Evolutionary conservation across 2,113 vertebrate species (phyloP), one percentile per base, ranked within the genome.

Genomic region (Caloenas nicobarica): DNA sequence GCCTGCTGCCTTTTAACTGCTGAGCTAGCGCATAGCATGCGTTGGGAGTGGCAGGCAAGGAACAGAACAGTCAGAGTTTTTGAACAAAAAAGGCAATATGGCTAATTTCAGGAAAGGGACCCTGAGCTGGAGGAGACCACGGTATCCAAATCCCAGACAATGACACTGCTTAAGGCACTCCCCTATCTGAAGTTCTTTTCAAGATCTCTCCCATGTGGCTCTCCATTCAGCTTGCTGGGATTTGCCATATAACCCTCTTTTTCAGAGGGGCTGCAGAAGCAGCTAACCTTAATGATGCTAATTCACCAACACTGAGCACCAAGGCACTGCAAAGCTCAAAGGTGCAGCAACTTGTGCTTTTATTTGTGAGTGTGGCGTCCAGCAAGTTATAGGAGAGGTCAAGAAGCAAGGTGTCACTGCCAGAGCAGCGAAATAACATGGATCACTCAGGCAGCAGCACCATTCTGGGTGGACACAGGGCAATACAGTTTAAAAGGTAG

Each of bases 1-100:
- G 76, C 38, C 91, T 74, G 21, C 19, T 96, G 68, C 17, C 68
- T 93, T 84, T 83, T 81, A 96, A 91, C 29, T 96, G 95, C 95
- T 97, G 95, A 97, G 88, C 64, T 71, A 92, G 83, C 74, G 60
- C 95, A 97, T 96, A 94, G 83, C 72, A 58, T 0, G 2, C 3
- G 0, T 36, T 94, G 94, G 95, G 96, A 95, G 95, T 83, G 96
- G 83, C 92, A 78, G 23, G 23, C 56, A 70, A 90, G 79, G 50
- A 90, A 48, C 38, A 79, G 24, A 91, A 68, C 50, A 86, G 46
- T 29, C 61, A 33, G 33, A 68, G 16, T 0, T 88, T 88, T 92
- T 93, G 76, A 83, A 94, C 82, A 88, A 88, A 88, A 90, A 86
- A 70, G 86, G 61, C 23, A 42, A 42, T 48, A 65, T 4, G 5